These are phyloP conservation scores for Eupithecia inturbata DNA, from an alignment of 2,888 invertebrate genomes.

Conservation along the genomic window DNA sequence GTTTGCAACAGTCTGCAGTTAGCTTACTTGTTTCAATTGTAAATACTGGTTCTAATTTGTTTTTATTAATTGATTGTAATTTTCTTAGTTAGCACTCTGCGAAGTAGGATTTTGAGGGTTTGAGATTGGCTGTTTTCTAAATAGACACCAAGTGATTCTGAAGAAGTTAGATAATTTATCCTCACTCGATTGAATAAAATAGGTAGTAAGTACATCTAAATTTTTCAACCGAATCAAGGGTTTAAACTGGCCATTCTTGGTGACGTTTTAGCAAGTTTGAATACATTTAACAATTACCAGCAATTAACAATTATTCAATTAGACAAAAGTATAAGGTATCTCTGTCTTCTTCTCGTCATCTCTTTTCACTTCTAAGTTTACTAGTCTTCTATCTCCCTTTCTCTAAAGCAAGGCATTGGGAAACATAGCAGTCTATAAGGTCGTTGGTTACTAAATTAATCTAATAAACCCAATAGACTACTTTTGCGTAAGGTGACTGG, in stretches of 20 bases:
- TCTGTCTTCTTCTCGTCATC: background rate
- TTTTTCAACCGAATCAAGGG: background rate
- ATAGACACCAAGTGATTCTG: background rate
- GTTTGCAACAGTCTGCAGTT: too few species aligned
- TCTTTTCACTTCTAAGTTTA: background rate
- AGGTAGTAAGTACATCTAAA: too few species aligned
- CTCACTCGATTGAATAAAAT: background rate
- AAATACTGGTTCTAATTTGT: too few species aligned
- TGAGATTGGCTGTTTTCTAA: background rate
- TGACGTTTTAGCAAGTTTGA: background rate
- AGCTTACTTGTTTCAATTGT: too few species aligned
- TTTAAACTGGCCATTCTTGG: background rate
- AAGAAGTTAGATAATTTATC: background rate
- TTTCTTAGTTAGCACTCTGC: slow-evolving; percentile 1
- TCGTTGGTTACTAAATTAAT: too few species aligned
- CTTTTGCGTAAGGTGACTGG: background rate
- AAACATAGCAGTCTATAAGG: too few species aligned
- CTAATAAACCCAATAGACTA: too few species aligned
- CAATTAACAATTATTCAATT: background rate
- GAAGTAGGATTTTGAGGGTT: background rate
- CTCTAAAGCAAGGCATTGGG: too few species aligned
- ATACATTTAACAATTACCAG: background rate
- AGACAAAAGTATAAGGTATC: background rate
- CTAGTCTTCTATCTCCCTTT: background rate
- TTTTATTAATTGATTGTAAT: too few species aligned